These are phyloP conservation scores for Ditula angustiorana DNA, from an alignment of 2,888 invertebrate species.

Conservation along the genomic window DNA sequence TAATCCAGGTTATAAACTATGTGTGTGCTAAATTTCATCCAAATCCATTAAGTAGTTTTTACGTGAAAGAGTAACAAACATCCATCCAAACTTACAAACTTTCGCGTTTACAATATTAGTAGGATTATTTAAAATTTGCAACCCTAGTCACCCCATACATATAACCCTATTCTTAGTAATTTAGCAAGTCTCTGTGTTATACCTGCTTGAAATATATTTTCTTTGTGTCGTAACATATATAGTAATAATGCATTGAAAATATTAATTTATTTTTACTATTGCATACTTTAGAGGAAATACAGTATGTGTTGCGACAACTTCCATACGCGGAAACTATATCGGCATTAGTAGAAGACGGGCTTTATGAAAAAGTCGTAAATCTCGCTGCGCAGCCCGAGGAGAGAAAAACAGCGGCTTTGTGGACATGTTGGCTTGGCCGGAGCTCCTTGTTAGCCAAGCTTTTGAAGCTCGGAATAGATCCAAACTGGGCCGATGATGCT, in stretches of 20 bases:
- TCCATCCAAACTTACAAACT: no score
- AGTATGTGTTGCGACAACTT: conserved; percentile 66
- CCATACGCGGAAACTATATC: conserved; percentile 78
- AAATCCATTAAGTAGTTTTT: no score
- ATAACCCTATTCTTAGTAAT: no score
- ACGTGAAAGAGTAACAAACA: no score
- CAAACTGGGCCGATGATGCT: conserved; percentile 87
- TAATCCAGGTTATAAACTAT: no score
- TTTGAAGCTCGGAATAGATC: conserved; percentile 85
- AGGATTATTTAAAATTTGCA: no score
- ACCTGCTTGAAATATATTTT: neutral
- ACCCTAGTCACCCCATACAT: no score
- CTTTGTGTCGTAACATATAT: no score
- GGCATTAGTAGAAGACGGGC: conserved; percentile 68
- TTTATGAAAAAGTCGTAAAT: conserved; percentile 74
- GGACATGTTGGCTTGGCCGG: conserved; percentile 87
- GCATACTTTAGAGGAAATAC: conserved; percentile 70
- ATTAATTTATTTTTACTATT: neutral
- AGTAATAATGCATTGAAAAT: no score
- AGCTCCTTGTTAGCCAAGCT: conserved; percentile 81
- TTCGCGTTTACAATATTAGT: no score
- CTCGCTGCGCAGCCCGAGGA: conserved; percentile 58
- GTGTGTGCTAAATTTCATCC: no score
- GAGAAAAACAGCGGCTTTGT: conserved; percentile 82
- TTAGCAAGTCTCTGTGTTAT: neutral